Evolutionary conservation across 2,797 vertebrate genomes (phyloP).

Genomic region (Melopsittacus undulatus): DNA sequence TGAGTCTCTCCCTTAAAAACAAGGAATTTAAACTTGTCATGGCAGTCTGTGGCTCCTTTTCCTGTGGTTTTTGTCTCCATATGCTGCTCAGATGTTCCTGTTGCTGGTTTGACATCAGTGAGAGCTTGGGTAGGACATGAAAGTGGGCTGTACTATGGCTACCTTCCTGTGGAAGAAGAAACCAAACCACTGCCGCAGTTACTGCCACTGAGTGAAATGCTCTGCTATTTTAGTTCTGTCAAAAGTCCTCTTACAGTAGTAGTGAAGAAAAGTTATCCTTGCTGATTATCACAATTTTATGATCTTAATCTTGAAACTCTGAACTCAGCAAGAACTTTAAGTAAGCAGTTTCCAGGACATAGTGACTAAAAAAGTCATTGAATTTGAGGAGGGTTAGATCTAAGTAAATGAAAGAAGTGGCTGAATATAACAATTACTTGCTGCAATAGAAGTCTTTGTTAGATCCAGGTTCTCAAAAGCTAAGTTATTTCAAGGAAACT

Average conservation of each 20-base stretch:
- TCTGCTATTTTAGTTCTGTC: background rate
- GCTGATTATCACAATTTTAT: background rate
- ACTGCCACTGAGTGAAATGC: background rate
- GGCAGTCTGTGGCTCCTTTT: background rate
- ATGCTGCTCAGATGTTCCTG: fast-evolving
- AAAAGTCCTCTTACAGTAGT: background rate
- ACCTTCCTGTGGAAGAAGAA: fast-evolving
- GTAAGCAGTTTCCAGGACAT: background rate
- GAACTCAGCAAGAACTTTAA: background rate
- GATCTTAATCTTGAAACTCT: background rate
- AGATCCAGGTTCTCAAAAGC: background rate
- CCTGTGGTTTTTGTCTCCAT: background rate
- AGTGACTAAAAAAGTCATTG: slow-evolving; percentile 1
- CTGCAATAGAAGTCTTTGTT: background rate
- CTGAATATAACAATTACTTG: background rate
- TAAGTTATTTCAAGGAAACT: background rate
- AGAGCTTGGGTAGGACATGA: background rate
- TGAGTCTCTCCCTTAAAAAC: background rate
- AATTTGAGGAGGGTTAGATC: background rate
- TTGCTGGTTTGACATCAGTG: background rate
- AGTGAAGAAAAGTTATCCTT: background rate
- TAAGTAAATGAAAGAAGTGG: background rate
- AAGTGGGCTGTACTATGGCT: no score
- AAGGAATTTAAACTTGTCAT: background rate
- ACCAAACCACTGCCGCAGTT: background rate